Evolutionary conservation across 2,888 invertebrate genomes (phyloP).

Genomic region (Abrostola triplasia): DNA sequence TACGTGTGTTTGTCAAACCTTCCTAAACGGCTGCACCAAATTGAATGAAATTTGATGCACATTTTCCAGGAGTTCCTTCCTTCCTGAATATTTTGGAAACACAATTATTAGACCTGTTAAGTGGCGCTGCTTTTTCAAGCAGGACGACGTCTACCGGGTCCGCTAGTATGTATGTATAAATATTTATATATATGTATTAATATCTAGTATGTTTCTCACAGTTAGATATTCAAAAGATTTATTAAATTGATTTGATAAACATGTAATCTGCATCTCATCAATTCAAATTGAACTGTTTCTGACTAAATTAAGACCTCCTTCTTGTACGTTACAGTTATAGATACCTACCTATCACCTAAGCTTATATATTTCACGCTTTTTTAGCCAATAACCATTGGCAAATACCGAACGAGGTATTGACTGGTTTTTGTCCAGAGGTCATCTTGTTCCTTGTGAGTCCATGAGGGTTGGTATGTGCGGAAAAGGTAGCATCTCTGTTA

Average conservation of each 20-base stretch:
- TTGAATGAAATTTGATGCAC: too few species aligned
- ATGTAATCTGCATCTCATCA: slow-evolving; percentile 12
- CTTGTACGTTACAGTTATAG: not conserved
- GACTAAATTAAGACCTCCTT: not conserved
- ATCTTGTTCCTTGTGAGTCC: not conserved
- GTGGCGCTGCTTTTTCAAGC: too few species aligned
- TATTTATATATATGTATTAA: too few species aligned
- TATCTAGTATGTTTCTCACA: too few species aligned
- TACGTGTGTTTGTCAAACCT: too few species aligned
- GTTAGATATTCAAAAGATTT: slow-evolving; percentile 19
- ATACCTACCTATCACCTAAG: not conserved
- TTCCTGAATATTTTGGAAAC: too few species aligned
- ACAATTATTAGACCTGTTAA: too few species aligned
- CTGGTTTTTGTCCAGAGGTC: not conserved
- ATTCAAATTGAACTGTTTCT: slow-evolving; percentile 10
- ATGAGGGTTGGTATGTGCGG: not conserved
- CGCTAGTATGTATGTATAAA: too few species aligned
- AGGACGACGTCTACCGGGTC: too few species aligned
- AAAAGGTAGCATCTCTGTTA: not conserved
- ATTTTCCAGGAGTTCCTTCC: too few species aligned
- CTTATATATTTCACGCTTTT: not conserved
- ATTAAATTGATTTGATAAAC: slow-evolving; percentile 18
- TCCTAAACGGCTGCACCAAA: too few species aligned
- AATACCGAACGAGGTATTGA: not conserved
- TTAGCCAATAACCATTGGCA: not conserved